phyloP scores from a whole-genome alignment of 2,797 vertebrate genomes.

The Otus scops region DNA sequence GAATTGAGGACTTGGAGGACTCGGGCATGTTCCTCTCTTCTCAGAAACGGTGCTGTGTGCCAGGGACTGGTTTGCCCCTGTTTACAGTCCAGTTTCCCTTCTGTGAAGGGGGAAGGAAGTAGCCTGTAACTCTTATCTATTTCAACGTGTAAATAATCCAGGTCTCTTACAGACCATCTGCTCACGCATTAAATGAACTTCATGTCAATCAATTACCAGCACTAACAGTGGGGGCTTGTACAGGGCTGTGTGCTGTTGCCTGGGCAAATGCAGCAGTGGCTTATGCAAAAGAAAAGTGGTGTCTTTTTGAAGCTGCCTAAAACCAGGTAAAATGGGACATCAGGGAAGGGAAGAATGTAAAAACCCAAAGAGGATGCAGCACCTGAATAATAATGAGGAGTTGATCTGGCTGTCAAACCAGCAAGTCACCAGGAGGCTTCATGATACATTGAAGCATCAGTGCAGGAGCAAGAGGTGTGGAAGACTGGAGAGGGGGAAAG shows the following conservation, averaged over 20 bases:
- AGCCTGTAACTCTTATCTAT: not conserved
- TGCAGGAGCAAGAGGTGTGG: not conserved
- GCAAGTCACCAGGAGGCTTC: not conserved
- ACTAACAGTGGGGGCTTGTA: not conserved
- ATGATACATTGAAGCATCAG: not conserved
- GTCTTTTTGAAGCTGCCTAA: not conserved
- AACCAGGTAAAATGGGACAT: not conserved
- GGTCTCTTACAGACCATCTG: not conserved
- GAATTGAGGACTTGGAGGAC: not conserved
- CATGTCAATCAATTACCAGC: not conserved
- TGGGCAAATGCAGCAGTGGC: not conserved
- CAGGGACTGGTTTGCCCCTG: not conserved
- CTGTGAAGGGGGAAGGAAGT: conserved; percentile 42
- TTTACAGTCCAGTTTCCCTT: not conserved
- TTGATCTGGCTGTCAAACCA: not conserved
- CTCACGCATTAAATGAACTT: not conserved
- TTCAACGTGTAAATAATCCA: not conserved
- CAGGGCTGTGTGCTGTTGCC: not conserved
- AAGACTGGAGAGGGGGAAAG: not conserved
- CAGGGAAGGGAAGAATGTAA: not conserved
- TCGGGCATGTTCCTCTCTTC: not conserved
- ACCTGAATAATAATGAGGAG: not conserved
- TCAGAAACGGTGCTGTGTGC: not conserved
- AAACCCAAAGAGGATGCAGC: not conserved
- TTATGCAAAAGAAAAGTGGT: not conserved